Conservation (phyloP, 2,797 vertebrate genomes). For the Enteromius afrohamiltoni region DNA sequence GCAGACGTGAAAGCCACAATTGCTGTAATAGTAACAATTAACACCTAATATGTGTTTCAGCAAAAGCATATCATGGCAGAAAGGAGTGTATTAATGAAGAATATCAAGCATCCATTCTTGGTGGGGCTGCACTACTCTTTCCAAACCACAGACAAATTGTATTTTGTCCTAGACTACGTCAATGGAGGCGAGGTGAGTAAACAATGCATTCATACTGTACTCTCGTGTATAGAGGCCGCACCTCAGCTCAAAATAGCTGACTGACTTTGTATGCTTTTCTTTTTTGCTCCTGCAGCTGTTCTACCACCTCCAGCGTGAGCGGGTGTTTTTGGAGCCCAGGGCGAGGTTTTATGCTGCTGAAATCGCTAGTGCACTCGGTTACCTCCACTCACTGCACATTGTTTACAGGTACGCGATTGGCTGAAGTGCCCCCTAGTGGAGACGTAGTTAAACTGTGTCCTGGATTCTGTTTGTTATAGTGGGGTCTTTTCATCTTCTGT, state of each 20-base stretch:
- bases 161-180: constrained; percentile 84
- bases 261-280: background rate
- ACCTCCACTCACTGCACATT: constrained; percentile 82
- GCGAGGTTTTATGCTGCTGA: constrained; percentile 83
- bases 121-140: constrained; percentile 85
- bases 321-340: constrained; percentile 81
- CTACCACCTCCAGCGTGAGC: constrained; percentile 84
- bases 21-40: background rate
- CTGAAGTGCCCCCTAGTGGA: constrained; percentile 66
- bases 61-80: constrained; percentile 88
- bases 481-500: background rate
- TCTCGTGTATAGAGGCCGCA: background rate
- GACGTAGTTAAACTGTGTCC: background rate
- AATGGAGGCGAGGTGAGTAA: constrained; percentile 81
- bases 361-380: constrained; percentile 82
- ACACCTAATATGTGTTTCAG: constrained; percentile 59
- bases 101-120: constrained; percentile 84
- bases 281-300: constrained; percentile 71
- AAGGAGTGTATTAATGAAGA: constrained; percentile 84
- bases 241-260: constrained; percentile 5
- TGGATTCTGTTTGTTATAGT: background rate
- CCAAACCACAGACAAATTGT: constrained; percentile 84
- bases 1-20: background rate
- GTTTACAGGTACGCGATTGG: constrained; percentile 77
- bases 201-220: background rate